phyloP scores from a whole-genome alignment of 1,140 invertebrate genomes.

The Brachionus calyciflorus region DNA sequence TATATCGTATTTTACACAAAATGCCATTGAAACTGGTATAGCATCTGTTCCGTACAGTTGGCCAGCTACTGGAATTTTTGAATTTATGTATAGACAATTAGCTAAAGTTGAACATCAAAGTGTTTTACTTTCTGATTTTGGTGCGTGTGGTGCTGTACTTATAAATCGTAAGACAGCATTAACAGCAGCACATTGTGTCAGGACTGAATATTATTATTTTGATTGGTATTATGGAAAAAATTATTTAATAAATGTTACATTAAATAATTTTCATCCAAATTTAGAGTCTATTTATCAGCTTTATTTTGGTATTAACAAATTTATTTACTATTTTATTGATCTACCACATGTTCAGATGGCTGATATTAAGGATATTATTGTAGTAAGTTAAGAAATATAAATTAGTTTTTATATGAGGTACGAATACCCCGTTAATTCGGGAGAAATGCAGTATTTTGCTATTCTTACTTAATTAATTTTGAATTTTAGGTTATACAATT shows the following conservation, averaged over 20 bases:
- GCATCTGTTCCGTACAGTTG: slow-evolving; percentile 6
- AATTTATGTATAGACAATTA: slow-evolving; percentile 19
- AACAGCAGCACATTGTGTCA: slow-evolving; percentile 21
- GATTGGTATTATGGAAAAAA: background rate
- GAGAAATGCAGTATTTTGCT: too few relatives aligned
- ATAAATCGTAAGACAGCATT: slow-evolving; percentile 17
- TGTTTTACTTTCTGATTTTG: background rate
- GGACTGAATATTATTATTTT: background rate
- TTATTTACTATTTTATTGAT: background rate
- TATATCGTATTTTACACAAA: background rate
- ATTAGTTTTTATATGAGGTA: too few relatives aligned
- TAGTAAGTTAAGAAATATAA: background rate
- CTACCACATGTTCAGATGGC: slow-evolving; percentile 32
- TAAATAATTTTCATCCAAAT: slow-evolving; percentile 27
- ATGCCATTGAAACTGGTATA: background rate
- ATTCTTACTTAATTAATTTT: too few relatives aligned
- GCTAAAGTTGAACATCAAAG: background rate
- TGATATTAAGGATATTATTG: background rate
- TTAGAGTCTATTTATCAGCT: slow-evolving; percentile 8
- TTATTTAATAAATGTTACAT: slow-evolving; percentile 1
- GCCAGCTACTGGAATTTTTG: slow-evolving; percentile 18
- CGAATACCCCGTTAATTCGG: too few relatives aligned
- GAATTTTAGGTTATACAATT: too few relatives aligned
- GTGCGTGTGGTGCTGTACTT: background rate
- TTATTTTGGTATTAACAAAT: slow-evolving; percentile 12